These are phyloP conservation scores for Cancer borealis DNA, from an alignment of 2,888 invertebrate species.

Conservation along the genomic window DNA sequence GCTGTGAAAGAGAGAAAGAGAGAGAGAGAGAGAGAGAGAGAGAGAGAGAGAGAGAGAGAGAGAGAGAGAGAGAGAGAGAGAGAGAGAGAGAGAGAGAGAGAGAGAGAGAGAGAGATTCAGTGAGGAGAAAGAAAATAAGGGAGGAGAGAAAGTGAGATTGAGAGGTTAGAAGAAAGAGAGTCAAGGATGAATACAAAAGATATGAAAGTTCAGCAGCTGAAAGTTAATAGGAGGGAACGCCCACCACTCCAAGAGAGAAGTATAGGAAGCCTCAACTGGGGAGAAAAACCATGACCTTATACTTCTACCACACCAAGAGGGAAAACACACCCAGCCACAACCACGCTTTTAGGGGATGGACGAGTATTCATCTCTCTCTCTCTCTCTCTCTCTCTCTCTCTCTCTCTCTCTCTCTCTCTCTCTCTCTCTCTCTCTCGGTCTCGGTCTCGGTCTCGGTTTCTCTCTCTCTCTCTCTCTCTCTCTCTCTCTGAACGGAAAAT, in stretches of 20 bases:
- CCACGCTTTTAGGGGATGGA: not conserved
- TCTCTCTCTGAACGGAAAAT: not conserved
- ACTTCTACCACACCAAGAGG: not conserved
- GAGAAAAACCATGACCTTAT: not conserved
- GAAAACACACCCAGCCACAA: not conserved
- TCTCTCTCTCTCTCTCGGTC: constrained; percentile 11
- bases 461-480: not conserved
- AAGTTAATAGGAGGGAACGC: not conserved
- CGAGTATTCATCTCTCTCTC: not conserved
- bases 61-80: not conserved
- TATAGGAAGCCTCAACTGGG: not conserved
- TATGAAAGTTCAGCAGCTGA: not conserved
- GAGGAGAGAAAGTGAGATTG: not conserved
- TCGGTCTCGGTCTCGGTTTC: not conserved
- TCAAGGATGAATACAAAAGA: not conserved
- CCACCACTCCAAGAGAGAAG: not conserved
- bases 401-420: not conserved
- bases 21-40: not conserved
- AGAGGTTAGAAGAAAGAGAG: not conserved
- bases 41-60: not conserved
- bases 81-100: not conserved
- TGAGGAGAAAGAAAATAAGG: not conserved
- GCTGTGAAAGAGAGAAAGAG: not conserved
- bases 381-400: constrained; percentile 20
- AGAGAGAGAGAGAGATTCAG: not conserved